Evolutionary conservation across 2,797 vertebrate genomes (phyloP).

Genomic region (Miichthys miiuy): DNA sequence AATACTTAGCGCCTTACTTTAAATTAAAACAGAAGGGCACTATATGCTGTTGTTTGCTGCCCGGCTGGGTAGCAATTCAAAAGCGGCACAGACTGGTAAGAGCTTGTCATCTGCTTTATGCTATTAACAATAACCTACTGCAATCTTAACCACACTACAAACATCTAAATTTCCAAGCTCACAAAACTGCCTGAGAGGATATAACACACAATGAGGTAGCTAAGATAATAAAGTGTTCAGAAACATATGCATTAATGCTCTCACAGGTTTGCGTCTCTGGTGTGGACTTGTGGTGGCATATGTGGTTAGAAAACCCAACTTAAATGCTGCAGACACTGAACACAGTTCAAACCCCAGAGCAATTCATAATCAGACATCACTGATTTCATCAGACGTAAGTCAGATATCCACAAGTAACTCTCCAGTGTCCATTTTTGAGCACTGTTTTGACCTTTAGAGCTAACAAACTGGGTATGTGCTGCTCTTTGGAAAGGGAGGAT

Average conservation of each 20-base stretch:
- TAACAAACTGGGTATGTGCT: conserved; percentile 21
- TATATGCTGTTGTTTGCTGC: not conserved
- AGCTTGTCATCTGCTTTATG: conserved; percentile 25
- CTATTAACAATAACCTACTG: conserved; percentile 16
- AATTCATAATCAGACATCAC: conserved; percentile 12
- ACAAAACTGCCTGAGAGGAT: not conserved
- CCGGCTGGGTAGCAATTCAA: not conserved
- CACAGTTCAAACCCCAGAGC: conserved; percentile 5
- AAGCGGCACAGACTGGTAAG: not conserved
- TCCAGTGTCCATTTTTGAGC: conserved; percentile 5
- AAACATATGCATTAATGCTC: conserved; percentile 1
- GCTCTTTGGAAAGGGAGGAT: conserved; percentile 20
- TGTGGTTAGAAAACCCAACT: not conserved
- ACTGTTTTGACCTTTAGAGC: conserved; percentile 25
- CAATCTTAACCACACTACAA: conserved; percentile 12
- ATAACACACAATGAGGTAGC: not conserved
- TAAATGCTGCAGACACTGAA: conserved; percentile 14
- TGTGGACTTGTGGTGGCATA: conserved; percentile 8
- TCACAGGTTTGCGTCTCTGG: conserved; percentile 16
- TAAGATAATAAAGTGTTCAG: conserved; percentile 14
- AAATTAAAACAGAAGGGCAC: not conserved
- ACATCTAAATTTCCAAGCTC: not conserved
- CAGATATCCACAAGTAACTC: conserved; percentile 6
- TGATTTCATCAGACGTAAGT: conserved; percentile 23
- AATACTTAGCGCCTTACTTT: not conserved